These are phyloP conservation scores for Anas bahamensis DNA, from an alignment of 2,797 vertebrate species.

Conservation along the genomic window DNA sequence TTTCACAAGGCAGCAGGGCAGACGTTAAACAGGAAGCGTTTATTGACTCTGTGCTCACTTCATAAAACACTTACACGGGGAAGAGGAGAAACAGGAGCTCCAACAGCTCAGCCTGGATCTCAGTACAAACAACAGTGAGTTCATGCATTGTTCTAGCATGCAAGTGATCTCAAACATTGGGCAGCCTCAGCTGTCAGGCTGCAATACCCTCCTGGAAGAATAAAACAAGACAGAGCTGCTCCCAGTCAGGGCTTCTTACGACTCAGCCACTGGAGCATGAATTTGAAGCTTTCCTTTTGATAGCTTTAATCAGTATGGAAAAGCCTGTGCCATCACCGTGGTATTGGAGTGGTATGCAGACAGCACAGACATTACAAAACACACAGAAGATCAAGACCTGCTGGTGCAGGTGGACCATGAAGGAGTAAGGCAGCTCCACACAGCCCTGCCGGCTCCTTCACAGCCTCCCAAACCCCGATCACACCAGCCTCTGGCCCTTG, in stretches of 20 bases:
- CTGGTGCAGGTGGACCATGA: not conserved
- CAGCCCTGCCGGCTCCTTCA: too few relatives aligned
- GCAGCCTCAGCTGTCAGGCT: not conserved
- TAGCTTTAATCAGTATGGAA: not conserved
- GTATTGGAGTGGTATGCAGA: not conserved
- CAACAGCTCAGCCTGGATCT: not conserved
- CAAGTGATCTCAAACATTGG: not conserved
- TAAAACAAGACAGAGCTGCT: rapidly evolving
- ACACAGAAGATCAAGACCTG: not conserved
- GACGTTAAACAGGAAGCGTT: constrained; percentile 78
- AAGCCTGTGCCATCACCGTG: not conserved
- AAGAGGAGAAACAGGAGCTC: constrained; percentile 11
- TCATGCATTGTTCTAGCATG: not conserved
- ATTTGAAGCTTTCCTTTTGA: not conserved
- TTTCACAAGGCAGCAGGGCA: constrained; percentile 18
- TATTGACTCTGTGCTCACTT: constrained; percentile 79
- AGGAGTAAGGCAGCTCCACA: not conserved
- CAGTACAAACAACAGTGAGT: constrained; percentile 6
- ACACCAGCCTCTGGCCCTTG: not conserved
- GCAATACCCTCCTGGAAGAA: not conserved
- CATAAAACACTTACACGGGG: constrained; percentile 63
- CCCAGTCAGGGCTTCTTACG: not conserved
- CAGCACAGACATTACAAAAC: not conserved
- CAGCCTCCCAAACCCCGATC: not conserved
- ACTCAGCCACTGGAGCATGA: rapidly evolving